Base-by-base conservation (phyloP, 2,797 vertebrate genomes). In the Morus bassanus region DNA sequence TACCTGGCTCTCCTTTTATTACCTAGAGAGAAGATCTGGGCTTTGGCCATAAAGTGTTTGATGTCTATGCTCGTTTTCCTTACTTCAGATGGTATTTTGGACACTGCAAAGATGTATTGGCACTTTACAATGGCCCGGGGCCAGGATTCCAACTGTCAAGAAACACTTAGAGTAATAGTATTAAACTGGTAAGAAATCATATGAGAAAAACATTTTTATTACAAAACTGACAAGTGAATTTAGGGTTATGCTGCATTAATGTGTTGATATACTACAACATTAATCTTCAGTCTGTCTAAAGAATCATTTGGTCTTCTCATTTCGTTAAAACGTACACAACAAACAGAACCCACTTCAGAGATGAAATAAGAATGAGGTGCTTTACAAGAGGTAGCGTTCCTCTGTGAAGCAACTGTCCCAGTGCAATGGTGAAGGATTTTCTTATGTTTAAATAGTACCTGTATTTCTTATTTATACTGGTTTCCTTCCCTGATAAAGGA, bases 291-390 rank as follows among this genome's bases (percentile, higher is more conserved):
- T 35, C 48, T 16, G 57, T 77, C 79, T 74, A 78, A 95, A 96
- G 65, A 97, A 97, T 59, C 57, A 75, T 95, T 97, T 97, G 97
- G 95, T 97, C 97, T 96, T 97, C 82, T 97, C 89, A n/a, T 73
- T 92, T 87, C 19, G 9, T 85, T 87, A 89, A 85, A 93, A 70
- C 10, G 18, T 39, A 65, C 0, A 4, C 85, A 91, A 79, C n/a
- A 85, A 96, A 78, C 76, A 85, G 54, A 94, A 57, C 14, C 25
- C 51, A 57, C 21, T 79, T 89, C 1, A 8, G 33, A 94, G 91
- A 46, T 31, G 33, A 87, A 90, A 41, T 48, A 79, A 57, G 72
- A 81, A 51, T 53, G 74, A 81, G 64, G 83, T 60, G 74, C 70
- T 91, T 85, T 64, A 82, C 41, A 75, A 33, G 1, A 76, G 67